Conservation (phyloP, 2,113 vertebrate species). For the Macrotis lagotis region DNA sequence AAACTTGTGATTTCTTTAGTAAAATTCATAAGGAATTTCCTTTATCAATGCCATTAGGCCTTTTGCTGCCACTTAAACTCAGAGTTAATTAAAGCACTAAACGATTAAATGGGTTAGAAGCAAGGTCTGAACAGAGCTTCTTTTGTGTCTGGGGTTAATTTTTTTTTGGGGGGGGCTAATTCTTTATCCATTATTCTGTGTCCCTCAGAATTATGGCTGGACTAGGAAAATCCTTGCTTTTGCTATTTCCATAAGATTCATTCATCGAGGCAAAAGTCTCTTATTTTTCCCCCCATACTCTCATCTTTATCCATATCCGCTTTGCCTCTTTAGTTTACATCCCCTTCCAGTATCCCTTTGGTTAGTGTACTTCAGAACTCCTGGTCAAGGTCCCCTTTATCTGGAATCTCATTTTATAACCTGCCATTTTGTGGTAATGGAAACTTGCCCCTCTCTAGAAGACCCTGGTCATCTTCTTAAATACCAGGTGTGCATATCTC, state of each 20-base stretch:
- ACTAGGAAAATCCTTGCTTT: neutral
- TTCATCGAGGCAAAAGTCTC: neutral
- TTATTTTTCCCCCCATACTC: neutral
- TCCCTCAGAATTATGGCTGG: neutral
- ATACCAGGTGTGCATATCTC: neutral
- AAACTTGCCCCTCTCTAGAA: neutral
- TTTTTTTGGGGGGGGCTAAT: neutral
- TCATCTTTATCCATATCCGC: neutral
- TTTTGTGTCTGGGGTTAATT: neutral
- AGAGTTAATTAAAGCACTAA: neutral
- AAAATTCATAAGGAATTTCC: neutral
- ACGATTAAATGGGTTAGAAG: neutral
- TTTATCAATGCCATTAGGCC: neutral
- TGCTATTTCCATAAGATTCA: neutral
- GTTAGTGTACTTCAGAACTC: neutral
- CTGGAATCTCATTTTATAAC: neutral
- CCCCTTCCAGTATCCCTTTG: neutral
- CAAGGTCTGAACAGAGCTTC: neutral
- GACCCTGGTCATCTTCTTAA: neutral
- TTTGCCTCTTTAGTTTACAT: neutral
- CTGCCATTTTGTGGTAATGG: neutral
- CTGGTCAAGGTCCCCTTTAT: neutral
- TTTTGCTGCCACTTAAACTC: neutral
- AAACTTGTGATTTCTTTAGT: neutral
- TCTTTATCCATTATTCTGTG: neutral